These are phyloP conservation scores for Erebia epiphron DNA, from an alignment of 2,888 invertebrate genomes.

Conservation along the genomic window DNA sequence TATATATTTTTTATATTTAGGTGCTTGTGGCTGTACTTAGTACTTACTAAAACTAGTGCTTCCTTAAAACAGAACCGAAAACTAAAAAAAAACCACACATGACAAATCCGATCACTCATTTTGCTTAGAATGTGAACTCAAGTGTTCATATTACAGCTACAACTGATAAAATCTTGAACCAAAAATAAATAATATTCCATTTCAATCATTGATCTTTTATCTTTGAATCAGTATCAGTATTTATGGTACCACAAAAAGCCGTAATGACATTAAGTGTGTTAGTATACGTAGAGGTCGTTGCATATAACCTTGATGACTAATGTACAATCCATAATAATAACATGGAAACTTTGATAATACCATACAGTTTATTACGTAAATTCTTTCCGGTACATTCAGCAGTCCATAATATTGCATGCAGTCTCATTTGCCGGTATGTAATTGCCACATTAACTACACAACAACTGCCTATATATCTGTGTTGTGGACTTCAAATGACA, in stretches of 20 bases:
- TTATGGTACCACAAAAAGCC: slow-evolving; percentile 6
- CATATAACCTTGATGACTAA: slow-evolving; percentile 6
- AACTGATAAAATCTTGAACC: not conserved
- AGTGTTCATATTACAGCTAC: not conserved
- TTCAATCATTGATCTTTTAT: not conserved
- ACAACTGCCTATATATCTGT: slow-evolving; percentile 29
- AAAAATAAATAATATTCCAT: not conserved
- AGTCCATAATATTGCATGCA: slow-evolving; percentile 19
- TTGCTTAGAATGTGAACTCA: not conserved
- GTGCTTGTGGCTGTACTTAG: too few species aligned
- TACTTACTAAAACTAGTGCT: too few species aligned
- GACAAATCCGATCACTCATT: not conserved
- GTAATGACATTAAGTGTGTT: not conserved
- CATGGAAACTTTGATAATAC: slow-evolving; percentile 39
- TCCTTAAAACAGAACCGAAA: too few species aligned
- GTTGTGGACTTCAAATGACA: slow-evolving; percentile 31
- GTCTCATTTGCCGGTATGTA: slow-evolving; percentile 21
- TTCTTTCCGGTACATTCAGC: slow-evolving; percentile 18
- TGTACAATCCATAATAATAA: not conserved
- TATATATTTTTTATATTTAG: too few species aligned
- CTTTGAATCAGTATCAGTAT: not conserved
- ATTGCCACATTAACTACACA: slow-evolving; percentile 24
- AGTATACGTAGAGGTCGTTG: too few species aligned
- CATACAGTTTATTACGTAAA: slow-evolving; percentile 17
- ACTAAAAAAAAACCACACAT: not conserved